Percentiles rank a stretch among this genome's conserved stretches.
Evolutionary conservation across 2,888 invertebrate genomes (phyloP).

Genomic region (Dasysyrphus tricinctus): DNA sequence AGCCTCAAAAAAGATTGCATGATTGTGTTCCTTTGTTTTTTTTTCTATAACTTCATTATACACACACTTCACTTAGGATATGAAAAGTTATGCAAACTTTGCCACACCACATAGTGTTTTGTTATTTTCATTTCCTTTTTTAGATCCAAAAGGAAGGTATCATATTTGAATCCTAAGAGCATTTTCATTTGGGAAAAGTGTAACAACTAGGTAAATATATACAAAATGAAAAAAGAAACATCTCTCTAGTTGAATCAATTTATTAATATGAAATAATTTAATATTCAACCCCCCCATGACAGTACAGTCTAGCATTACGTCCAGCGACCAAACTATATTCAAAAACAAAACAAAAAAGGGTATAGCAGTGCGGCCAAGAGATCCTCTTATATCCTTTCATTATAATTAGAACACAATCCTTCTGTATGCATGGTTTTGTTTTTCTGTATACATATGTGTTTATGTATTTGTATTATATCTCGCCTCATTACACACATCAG

Average conservation of each 20-base stretch:
- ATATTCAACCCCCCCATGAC: slow-evolving; percentile 45
- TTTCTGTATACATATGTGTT: not conserved
- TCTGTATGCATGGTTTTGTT: not conserved
- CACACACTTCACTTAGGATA: too few relatives aligned
- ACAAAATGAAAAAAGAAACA: slow-evolving; percentile 5
- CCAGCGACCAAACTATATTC: not conserved
- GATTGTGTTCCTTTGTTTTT: too few relatives aligned
- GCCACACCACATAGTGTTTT: slow-evolving; percentile 20
- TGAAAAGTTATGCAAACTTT: slow-evolving; percentile 51
- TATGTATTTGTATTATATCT: slow-evolving; percentile 8
- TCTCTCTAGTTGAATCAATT: slow-evolving; percentile 49
- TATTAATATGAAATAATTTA: slow-evolving; percentile 56
- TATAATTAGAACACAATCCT: slow-evolving; percentile 23
- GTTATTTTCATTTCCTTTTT: slow-evolving; percentile 22
- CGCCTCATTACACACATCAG: slow-evolving; percentile 45
- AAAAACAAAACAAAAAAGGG: not conserved
- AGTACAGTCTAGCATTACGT: slow-evolving; percentile 13
- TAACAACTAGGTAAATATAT: not conserved
- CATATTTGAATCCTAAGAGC: not conserved
- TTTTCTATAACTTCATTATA: too few relatives aligned
- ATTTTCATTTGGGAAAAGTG: slow-evolving; percentile 25
- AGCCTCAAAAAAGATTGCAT: too few relatives aligned
- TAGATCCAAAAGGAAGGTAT: not conserved
- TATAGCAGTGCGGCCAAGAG: not conserved
- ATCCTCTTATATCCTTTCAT: slow-evolving; percentile 9